phyloP scores from a whole-genome alignment of 2,113 vertebrate species.

The Barnardius zonarius region DNA sequence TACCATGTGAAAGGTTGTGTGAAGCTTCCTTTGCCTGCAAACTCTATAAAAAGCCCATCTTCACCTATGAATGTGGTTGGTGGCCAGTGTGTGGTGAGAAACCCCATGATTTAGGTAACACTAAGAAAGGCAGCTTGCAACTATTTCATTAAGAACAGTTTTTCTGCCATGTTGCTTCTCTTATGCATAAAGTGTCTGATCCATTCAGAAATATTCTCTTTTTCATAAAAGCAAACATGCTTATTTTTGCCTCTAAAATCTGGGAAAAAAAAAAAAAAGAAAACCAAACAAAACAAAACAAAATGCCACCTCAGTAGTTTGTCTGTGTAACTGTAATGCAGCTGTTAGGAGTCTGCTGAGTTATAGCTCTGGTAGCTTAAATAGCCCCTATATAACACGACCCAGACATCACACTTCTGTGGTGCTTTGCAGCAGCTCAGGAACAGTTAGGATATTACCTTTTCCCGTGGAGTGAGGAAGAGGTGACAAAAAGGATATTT shows the following conservation, averaged over 20 bases:
- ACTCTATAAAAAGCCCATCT: neutral
- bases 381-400: neutral
- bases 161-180: neutral
- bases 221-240: neutral
- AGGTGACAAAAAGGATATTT: neutral
- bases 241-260: neutral
- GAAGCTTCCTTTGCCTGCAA: neutral
- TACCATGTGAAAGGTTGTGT: neutral
- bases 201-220: neutral
- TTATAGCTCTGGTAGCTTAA: neutral
- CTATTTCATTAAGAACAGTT: neutral
- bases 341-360: neutral
- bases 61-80: neutral
- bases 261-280: fast-evolving
- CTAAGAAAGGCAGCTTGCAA: neutral
- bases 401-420: neutral
- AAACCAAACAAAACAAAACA: neutral
- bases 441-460: neutral
- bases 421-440: neutral
- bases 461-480: neutral
- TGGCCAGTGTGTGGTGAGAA: neutral
- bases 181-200: neutral
- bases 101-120: neutral
- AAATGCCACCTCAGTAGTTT: neutral
- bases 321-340: neutral